Percentiles rank a stretch among this genome's conserved stretches.
phyloP scores from a whole-genome alignment of 2,888 invertebrate species.

The Apantesis nais region DNA sequence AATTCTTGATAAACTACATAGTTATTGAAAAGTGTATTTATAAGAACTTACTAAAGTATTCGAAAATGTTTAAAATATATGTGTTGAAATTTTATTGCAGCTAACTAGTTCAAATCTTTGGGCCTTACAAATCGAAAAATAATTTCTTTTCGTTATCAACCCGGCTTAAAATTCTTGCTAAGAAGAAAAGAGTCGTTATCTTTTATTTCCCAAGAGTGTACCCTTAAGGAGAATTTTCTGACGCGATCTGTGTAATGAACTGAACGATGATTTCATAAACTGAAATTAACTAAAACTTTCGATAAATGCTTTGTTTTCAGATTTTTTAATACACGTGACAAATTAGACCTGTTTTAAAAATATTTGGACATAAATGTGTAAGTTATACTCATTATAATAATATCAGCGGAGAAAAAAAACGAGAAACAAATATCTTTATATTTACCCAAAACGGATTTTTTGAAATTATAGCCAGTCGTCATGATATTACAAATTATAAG shows the following conservation, averaged over 20 bases:
- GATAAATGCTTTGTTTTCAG: not conserved
- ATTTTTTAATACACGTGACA: not conserved
- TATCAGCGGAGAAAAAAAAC: not conserved
- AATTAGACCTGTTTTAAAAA: not conserved
- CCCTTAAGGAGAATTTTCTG: too few species aligned
- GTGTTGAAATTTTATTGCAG: too few species aligned
- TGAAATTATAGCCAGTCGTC: conserved; percentile 43
- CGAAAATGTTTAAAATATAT: not conserved
- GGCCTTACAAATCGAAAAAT: too few species aligned
- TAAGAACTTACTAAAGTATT: not conserved
- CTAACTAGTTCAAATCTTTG: too few species aligned
- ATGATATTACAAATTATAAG: conserved; percentile 52
- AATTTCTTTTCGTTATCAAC: too few species aligned
- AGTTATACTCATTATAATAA: too few species aligned
- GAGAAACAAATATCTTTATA: conserved; percentile 25
- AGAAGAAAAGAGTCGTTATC: too few species aligned
- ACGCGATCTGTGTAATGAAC: too few species aligned
- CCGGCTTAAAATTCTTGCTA: too few species aligned
- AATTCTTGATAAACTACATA: not conserved
- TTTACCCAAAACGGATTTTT: conserved; percentile 29
- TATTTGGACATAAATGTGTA: not conserved
- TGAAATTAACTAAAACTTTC: not conserved
- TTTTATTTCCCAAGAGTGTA: too few species aligned
- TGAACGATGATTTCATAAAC: not conserved
- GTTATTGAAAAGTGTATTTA: not conserved